These are phyloP conservation scores for Aphidius ervi DNA, from an alignment of 1,140 invertebrate species.

Conservation along the genomic window DNA sequence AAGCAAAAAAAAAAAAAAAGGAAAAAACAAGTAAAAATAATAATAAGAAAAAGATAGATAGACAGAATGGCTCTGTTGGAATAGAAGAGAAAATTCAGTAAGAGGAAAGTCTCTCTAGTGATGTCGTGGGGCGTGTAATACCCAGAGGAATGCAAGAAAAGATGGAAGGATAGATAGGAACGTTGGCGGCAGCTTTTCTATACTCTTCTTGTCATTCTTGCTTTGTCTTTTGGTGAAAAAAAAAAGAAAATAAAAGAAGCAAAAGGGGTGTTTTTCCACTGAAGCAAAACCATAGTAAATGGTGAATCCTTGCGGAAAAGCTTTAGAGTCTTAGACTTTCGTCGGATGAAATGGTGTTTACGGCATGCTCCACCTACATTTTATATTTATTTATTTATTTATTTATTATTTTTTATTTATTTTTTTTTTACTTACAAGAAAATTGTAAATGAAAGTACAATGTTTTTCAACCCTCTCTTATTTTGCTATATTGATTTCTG, in stretches of 20 bases:
- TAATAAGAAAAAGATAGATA: not conserved
- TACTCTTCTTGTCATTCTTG: conserved; percentile 12
- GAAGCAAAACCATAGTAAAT: conserved; percentile 25
- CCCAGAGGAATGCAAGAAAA: conserved; percentile 50
- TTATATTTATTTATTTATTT: conserved; percentile 8
- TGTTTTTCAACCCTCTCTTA: no score
- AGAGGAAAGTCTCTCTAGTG: conserved; percentile 26
- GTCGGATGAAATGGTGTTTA: conserved; percentile 36
- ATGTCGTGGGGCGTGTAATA: conserved; percentile 44
- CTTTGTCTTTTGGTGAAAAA: not conserved
- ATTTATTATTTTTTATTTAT: not conserved
- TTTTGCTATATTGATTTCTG: no score
- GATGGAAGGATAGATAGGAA: conserved; percentile 49
- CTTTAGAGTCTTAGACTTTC: conserved; percentile 37
- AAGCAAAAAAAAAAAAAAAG: no score
- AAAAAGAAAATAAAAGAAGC: not conserved
- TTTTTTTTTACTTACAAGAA: no score
- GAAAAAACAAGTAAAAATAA: no score
- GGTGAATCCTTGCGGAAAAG: conserved; percentile 45
- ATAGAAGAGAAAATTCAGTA: conserved; percentile 19
- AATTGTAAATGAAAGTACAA: no score
- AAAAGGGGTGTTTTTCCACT: conserved; percentile 6
- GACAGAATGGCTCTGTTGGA: conserved; percentile 1
- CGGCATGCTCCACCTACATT: conserved; percentile 20
- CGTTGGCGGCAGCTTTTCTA: conserved; percentile 15